phyloP scores from a whole-genome alignment of 2,888 invertebrate species.

The Dynastes maya region DNA sequence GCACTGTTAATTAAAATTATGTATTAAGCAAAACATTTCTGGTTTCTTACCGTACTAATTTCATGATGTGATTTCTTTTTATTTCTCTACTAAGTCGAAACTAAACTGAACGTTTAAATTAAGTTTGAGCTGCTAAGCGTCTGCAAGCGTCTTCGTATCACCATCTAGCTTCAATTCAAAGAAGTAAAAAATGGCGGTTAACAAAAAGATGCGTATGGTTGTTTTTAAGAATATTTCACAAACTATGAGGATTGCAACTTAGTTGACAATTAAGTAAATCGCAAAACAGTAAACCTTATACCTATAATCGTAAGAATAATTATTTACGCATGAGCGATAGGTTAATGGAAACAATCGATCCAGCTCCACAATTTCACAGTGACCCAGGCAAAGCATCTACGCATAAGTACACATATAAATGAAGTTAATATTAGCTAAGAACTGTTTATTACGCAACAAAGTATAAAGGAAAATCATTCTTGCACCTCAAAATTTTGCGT shows the following conservation, averaged over 20 bases:
- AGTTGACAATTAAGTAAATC: too few relatives aligned
- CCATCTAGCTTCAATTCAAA: conserved; percentile 30
- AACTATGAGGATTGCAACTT: background rate
- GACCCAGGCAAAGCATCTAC: conserved; percentile 50
- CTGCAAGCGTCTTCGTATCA: conserved; percentile 9
- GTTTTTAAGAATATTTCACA: background rate
- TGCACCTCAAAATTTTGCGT: conserved; percentile 46
- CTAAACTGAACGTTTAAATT: conserved; percentile 45
- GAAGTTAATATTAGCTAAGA: conserved; percentile 50
- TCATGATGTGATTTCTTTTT: conserved; percentile 57
- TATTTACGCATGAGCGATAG: conserved; percentile 40
- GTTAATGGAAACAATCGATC: conserved; percentile 49
- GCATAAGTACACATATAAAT: conserved; percentile 41
- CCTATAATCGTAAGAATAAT: conserved; percentile 8
- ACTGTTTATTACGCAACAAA: conserved; percentile 44
- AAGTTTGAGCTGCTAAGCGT: background rate
- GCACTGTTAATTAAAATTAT: conserved; percentile 7
- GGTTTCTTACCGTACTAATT: conserved; percentile 61
- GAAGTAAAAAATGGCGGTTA: conserved; percentile 47
- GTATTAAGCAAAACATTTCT: background rate
- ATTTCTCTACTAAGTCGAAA: conserved; percentile 10
- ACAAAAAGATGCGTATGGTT: background rate
- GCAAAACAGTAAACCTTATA: too few relatives aligned
- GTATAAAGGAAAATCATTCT: conserved; percentile 49
- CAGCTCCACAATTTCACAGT: conserved; percentile 42